Percentiles rank a stretch among this genome's conserved stretches.
These are phyloP conservation scores for Lapara coniferarum DNA, from an alignment of 2,888 invertebrate species.

Conservation along the genomic window DNA sequence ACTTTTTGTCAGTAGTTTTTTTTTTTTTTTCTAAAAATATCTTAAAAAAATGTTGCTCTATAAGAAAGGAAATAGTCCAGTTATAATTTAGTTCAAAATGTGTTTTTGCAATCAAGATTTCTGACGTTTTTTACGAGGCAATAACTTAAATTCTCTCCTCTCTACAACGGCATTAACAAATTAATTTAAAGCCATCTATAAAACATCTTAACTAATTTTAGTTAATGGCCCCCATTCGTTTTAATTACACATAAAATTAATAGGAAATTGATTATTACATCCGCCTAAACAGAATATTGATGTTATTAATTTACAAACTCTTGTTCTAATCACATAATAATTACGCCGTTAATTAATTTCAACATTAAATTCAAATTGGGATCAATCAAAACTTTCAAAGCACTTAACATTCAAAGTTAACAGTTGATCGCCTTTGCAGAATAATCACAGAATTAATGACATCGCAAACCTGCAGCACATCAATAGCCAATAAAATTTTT, in stretches of 20 bases:
- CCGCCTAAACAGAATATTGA: background rate
- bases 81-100: too few species aligned
- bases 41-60: too few species aligned
- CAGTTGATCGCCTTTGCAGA: background rate
- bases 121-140: background rate
- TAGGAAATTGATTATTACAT: conserved; percentile 23
- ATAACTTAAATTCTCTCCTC: background rate
- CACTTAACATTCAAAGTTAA: background rate
- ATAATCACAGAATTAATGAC: background rate
- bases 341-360: background rate
- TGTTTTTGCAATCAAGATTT: background rate
- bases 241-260: conserved; percentile 22
- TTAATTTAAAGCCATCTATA: conserved; percentile 1
- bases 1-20: background rate
- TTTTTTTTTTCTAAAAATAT: too few species aligned
- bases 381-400: background rate
- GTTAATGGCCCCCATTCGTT: conserved; percentile 12
- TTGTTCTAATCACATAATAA: conserved; percentile 12
- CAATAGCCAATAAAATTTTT: background rate
- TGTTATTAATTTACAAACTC: conserved; percentile 4
- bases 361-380: background rate
- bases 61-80: too few species aligned
- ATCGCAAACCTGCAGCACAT: background rate
- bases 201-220: conserved; percentile 6
- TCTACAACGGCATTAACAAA: conserved; percentile 18